Base-by-base conservation (phyloP, 2,797 vertebrate species). In the Arctocebus calabarensis region DNA sequence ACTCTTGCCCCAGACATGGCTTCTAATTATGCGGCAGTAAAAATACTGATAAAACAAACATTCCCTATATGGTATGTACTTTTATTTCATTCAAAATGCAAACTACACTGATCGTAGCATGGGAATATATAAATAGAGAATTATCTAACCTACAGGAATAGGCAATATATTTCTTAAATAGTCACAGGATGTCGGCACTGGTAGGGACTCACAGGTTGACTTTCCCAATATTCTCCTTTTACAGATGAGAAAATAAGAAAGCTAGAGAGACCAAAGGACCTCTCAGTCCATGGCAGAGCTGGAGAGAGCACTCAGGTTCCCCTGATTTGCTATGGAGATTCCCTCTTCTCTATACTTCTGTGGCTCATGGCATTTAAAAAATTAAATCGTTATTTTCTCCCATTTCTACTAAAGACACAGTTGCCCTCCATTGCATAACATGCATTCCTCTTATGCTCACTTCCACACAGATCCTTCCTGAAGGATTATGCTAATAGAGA, bases 11-110 rank as follows among this genome's bases (percentile, higher is more conserved):
- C 27, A 96, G 83, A 1, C 8, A 55, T 12, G 23, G 79, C 7
- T 90, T 88, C 32, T 81, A 95, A 92, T 89, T 88, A 32, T 94
- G 0, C 7, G 61, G 27, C 84, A 77, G 37, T 78, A 20, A 86
- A 96, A 95, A 93, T 74, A 43, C 48, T 89, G 88, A 93, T 94
- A 97, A 96, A 93, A 91, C 48, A 94, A 68, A 91, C 16, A 37
- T 10, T 61, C 1, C 11, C 16, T 55, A 27, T 27, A 45, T 0
- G n/a, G 66, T 23, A 79, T 64, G 40, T 5, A 79, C 3, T 45
- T 74, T 68, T 77, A 48, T 37, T 88, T 91, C 45, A 62, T 61
- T 92, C 66, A 61, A 84, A 73, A 78, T 84, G 55, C 74, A 83
- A 84, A 82, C 27, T 75, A 40, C 23, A 34, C n/a, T 45, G 45